Conservation (phyloP, 2,888 invertebrate genomes). For the Caenorhabditis zanzibari region DNA sequence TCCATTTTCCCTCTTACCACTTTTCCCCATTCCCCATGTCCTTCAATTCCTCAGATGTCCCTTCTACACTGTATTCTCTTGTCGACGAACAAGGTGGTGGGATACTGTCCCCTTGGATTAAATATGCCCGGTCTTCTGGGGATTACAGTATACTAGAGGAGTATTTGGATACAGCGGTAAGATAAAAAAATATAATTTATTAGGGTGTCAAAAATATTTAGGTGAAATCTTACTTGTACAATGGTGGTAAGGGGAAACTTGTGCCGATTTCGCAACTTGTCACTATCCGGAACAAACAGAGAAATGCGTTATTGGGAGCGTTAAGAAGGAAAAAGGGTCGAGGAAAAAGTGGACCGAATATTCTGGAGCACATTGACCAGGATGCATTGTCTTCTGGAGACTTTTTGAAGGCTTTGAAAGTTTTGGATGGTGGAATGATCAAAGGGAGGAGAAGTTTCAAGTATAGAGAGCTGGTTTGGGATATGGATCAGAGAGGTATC, state of each 20-base stretch:
- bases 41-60: conserved; percentile 74
- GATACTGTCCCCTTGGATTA: conserved; percentile 77
- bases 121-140: conserved; percentile 76
- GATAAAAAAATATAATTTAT: conserved; percentile 82
- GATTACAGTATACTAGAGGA: conserved; percentile 78
- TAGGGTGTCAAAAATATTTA: conserved; percentile 51
- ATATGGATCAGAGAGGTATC: conserved; percentile 78
- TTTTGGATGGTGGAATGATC: conserved; percentile 80
- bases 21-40: conserved; percentile 63
- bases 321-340: conserved; percentile 78
- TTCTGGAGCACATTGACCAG: conserved; percentile 82
- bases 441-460: conserved; percentile 83
- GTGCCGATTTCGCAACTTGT: conserved; percentile 94
- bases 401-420: conserved; percentile 82
- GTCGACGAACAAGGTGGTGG: conserved; percentile 80
- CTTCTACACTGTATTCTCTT: conserved; percentile 74
- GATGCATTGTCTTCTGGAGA: conserved; percentile 75
- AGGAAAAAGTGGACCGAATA: conserved; percentile 82
- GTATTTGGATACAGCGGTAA: conserved; percentile 85
- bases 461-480: conserved; percentile 86
- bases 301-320: conserved; percentile 84
- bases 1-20: not conserved
- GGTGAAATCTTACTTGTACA: conserved; percentile 94
- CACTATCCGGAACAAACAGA: conserved; percentile 86
- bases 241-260: conserved; percentile 93